phyloP scores from a whole-genome alignment of 2,797 vertebrate genomes.

The Phrynocephalus forsythii region DNA sequence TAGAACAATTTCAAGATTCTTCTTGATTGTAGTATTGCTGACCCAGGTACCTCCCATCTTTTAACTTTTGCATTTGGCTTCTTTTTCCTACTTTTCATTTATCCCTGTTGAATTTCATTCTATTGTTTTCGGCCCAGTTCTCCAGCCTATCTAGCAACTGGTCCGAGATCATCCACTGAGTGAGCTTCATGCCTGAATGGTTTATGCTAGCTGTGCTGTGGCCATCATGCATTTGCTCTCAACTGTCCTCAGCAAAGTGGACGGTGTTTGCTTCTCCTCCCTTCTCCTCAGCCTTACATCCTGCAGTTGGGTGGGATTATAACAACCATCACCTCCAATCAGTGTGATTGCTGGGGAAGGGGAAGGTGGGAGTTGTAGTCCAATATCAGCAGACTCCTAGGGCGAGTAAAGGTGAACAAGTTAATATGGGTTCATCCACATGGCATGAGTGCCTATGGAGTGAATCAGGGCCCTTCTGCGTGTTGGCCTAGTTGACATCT shows the following conservation, averaged over 20 bases:
- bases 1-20: too few species aligned
- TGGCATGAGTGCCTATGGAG: not conserved
- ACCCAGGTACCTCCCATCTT: too few species aligned
- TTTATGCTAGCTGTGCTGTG: not conserved
- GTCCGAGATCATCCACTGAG: not conserved
- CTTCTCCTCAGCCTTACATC: not conserved
- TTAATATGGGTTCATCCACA: not conserved
- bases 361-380: not conserved
- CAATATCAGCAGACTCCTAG: not conserved
- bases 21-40: too few species aligned
- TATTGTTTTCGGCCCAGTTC: too few species aligned
- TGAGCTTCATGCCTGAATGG: not conserved
- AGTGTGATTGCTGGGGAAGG: not conserved
- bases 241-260: not conserved
- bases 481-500: not conserved
- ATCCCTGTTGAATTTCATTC: too few species aligned
- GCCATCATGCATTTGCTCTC: not conserved
- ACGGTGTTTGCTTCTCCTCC: not conserved
- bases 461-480: not conserved
- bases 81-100: too few species aligned
- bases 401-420: not conserved
- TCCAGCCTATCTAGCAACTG: not conserved
- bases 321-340: not conserved
- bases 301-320: not conserved
- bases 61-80: too few species aligned